Evolutionary conservation across 1,140 invertebrate genomes (phyloP), one percentile per base, ranked within the genome.

Genomic region (Caerostris darwini): DNA sequence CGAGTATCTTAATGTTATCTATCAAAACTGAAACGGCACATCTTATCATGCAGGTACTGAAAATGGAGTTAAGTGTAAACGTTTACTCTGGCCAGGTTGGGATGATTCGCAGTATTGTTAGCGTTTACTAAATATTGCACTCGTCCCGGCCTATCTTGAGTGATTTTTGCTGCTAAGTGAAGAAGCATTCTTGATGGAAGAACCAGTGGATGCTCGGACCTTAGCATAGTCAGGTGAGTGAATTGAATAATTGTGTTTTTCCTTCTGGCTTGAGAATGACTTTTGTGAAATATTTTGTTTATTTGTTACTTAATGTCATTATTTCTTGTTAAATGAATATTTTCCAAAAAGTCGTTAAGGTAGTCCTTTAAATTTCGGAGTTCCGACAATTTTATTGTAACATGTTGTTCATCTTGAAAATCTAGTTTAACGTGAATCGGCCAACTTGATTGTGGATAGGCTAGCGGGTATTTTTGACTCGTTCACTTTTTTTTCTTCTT

Each of bases 111-210:
- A 94, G 86, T 94, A 94, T 94, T 94, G 92, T 94, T 94, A 61
- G 56, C 57, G 56, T 61, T 58, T 53, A 89, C 34, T 81, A 92
- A 94, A 94, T 94, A 94, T 94, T 94, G 92, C 92, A 94, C 92
- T 94, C 92, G 92, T 94, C 92, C 92, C 92, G 92, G 92, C 92
- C 92, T 94, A 88, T 94, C 92, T 87, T 87, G 92, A 94, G 92
- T 82, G 92, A 94, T 89, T 69, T 34, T 88, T 88, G 92, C 92
- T 56, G 58, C 92, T 94, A 64, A n/a, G 50, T 53, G 58, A 93
- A 93, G 92, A 92, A 64, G 69, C 17, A 12, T 89, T 67, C 54
- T 64, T 56, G 61, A 34, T 67, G 10, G 56, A 50, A 58, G 87
- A 71, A 50, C 87, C 50, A 14, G 53, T 6, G 61, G 64, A 69